phyloP scores from a whole-genome alignment of 2,888 invertebrate genomes.

The Blastobasis lacticolella region DNA sequence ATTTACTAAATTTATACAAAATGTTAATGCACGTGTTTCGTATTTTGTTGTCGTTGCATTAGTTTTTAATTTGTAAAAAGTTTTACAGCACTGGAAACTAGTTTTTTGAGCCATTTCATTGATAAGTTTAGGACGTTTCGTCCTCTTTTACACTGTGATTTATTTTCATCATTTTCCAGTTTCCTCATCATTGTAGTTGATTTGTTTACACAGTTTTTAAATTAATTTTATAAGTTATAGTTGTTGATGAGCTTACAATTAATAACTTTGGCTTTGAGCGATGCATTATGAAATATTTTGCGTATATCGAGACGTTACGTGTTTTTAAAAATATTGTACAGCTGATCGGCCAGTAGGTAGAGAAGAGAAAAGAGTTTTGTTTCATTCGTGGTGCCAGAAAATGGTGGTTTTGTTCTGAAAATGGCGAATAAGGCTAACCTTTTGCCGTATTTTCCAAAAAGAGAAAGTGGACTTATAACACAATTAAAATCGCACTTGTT shows the following conservation, averaged over 20 bases:
- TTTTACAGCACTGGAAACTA: too few species aligned
- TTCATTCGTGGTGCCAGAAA: conserved; percentile 28
- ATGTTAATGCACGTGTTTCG: not conserved
- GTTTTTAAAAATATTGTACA: conserved; percentile 62
- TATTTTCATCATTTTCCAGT: too few species aligned
- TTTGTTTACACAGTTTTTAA: too few species aligned
- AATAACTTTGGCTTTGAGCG: too few species aligned
- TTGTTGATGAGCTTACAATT: too few species aligned
- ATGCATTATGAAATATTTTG: not conserved
- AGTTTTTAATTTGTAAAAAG: too few species aligned
- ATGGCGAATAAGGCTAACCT: conserved; percentile 74
- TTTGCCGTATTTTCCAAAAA: conserved; percentile 72
- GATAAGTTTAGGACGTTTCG: too few species aligned
- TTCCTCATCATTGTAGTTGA: too few species aligned
- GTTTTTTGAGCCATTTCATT: too few species aligned
- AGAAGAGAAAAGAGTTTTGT: conserved; percentile 31
- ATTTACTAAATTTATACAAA: conserved; percentile 1
- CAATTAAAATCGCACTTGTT: conserved; percentile 76
- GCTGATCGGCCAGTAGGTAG: conserved; percentile 46
- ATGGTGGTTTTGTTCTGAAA: conserved; percentile 56
- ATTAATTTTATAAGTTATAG: too few species aligned
- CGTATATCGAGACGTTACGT: conserved; percentile 27
- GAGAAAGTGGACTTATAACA: conserved; percentile 76
- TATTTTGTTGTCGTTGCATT: not conserved
- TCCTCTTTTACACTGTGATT: too few species aligned